Evolutionary conservation across 2,888 invertebrate genomes (phyloP).

Genomic region (Leptopilina myrica): DNA sequence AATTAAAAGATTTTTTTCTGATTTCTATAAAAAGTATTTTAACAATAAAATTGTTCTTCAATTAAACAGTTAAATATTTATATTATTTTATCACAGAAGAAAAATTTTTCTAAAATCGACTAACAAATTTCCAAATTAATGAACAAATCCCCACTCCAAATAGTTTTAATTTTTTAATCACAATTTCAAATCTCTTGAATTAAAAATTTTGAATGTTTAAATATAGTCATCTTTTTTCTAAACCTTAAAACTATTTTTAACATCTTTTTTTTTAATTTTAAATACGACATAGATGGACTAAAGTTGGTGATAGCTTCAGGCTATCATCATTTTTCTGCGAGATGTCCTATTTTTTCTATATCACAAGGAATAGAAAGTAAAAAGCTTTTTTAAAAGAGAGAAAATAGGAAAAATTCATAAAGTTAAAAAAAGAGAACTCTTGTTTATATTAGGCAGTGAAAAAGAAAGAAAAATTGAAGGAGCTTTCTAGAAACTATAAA

Average conservation of each 20-base stretch:
- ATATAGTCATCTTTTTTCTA: background rate
- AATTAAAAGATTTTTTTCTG: background rate
- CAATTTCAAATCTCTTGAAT: too few relatives aligned
- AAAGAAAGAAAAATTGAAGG: background rate
- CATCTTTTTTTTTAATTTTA: background rate
- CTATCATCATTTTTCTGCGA: background rate
- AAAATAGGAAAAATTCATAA: background rate
- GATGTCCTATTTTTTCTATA: slow-evolving; percentile 1
- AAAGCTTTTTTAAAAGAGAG: background rate
- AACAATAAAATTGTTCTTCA: background rate
- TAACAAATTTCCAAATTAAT: too few relatives aligned
- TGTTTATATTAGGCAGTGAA: background rate
- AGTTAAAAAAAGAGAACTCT: background rate
- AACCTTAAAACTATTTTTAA: background rate
- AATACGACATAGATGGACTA: background rate
- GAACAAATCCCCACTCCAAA: too few relatives aligned
- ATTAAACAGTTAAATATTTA: background rate
- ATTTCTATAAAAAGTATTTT: too few relatives aligned
- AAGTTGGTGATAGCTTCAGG: background rate
- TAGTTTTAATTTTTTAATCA: background rate
- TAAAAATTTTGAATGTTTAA: too few relatives aligned
- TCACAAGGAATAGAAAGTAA: background rate
- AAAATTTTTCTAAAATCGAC: too few relatives aligned
- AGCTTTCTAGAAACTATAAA: background rate
- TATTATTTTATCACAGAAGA: too few relatives aligned